Percentiles rank a stretch among this genome's conserved stretches.
Conservation (phyloP, 2,797 vertebrate genomes). For the Cyprinella venusta region DNA sequence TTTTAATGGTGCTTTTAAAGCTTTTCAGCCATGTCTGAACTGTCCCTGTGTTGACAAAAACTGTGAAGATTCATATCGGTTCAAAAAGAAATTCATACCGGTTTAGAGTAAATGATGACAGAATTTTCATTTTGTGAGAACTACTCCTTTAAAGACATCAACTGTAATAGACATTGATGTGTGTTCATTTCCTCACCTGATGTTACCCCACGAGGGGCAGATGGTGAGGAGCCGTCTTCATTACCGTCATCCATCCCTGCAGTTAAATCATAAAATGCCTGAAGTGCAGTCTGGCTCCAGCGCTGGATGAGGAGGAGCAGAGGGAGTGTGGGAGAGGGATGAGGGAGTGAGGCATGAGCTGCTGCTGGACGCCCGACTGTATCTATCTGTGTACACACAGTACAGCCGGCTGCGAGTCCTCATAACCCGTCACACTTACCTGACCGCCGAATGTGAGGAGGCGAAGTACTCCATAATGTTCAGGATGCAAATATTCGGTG, state of each 20-base stretch:
- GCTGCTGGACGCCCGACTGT: conserved; percentile 68
- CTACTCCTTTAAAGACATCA: conserved; percentile 7
- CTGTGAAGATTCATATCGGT: not conserved
- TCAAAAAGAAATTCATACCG: not conserved
- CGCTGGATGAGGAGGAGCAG: conserved; percentile 30
- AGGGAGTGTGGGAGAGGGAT: conserved; percentile 31
- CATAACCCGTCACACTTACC: no score
- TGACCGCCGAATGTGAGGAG: not conserved
- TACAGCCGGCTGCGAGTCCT: not conserved
- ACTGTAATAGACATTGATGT: conserved; percentile 35
- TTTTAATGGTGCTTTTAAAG: not conserved
- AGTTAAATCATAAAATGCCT: conserved; percentile 59
- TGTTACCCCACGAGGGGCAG: conserved; percentile 57
- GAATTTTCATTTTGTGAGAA: conserved; percentile 5
- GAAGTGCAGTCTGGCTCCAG: conserved; percentile 29
- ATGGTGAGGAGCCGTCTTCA: conserved; percentile 53
- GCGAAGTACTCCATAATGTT: not conserved
- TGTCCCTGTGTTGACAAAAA: not conserved
- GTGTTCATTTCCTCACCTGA: conserved; percentile 60
- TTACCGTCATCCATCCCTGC: conserved; percentile 53
- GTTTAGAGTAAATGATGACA: not conserved
- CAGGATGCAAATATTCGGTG: not conserved
- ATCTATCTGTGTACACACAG: conserved; percentile 76
- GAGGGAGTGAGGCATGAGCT: conserved; percentile 40
- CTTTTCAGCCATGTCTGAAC: not conserved